Conservation (phyloP, 2,797 vertebrate genomes). For the Acanthopagrus latus region DNA sequence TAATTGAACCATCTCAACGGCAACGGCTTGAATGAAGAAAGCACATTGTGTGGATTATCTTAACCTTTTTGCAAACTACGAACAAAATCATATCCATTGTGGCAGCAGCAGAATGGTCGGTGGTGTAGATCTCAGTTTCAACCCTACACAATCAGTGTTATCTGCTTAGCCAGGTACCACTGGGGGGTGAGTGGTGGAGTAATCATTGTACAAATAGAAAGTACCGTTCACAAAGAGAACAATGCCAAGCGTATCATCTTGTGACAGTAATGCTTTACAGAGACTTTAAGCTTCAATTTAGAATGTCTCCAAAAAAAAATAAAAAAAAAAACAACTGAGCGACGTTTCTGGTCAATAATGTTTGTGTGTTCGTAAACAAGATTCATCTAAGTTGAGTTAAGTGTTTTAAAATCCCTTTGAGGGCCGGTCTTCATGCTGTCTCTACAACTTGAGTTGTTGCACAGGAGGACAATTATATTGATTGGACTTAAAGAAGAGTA, state of each 20-base stretch:
- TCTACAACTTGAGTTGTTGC: neutral
- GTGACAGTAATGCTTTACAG: neutral
- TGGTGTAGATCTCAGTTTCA: neutral
- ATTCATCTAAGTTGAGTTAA: neutral
- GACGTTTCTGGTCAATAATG: neutral
- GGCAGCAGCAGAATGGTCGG: neutral
- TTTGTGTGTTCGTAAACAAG: neutral
- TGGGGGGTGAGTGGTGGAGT: neutral
- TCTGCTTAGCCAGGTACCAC: neutral
- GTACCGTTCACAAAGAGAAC: neutral
- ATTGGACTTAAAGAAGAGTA: neutral
- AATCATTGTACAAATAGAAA: neutral
- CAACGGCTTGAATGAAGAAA: neutral
- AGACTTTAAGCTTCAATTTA: neutral
- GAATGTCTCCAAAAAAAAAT: neutral
- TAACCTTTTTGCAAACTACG: neutral
- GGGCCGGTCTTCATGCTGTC: neutral
- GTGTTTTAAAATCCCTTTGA: constrained; percentile 4
- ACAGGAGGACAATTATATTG: neutral
- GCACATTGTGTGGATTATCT: neutral
- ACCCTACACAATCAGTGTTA: neutral
- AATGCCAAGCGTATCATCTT: neutral
- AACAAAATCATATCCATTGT: neutral
- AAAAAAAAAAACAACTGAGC: neutral
- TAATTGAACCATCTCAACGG: neutral